phyloP scores from a whole-genome alignment of 2,888 invertebrate species.

The Microplitis deprimator region DNA sequence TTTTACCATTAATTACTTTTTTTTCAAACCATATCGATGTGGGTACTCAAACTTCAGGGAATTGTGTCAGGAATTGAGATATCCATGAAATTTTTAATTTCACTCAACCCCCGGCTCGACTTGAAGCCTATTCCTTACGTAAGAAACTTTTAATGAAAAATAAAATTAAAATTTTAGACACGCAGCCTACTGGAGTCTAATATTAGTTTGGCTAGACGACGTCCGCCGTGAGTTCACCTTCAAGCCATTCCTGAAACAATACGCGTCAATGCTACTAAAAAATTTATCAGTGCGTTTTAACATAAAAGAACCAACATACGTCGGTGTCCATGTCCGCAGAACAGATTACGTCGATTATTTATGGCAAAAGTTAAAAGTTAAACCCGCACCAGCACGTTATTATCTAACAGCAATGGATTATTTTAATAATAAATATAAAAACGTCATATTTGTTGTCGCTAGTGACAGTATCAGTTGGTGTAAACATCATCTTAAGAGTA shows the following conservation, averaged over 20 bases:
- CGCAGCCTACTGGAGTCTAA: slow-evolving; percentile 74
- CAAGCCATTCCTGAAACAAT: slow-evolving; percentile 70
- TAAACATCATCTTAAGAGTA: slow-evolving; percentile 64
- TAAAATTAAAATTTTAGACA: slow-evolving; percentile 59
- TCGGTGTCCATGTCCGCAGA: slow-evolving; percentile 75
- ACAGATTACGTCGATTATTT: slow-evolving; percentile 75
- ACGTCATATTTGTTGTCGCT: slow-evolving; percentile 68
- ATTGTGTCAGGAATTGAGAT: too few relatives aligned
- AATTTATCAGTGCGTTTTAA: slow-evolving; percentile 61
- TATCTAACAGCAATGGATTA: slow-evolving; percentile 70
- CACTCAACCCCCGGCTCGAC: too few relatives aligned
- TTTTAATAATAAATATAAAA: slow-evolving; percentile 65
- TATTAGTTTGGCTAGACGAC: slow-evolving; percentile 75
- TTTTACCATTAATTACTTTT: too few relatives aligned
- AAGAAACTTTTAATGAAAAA: background rate
- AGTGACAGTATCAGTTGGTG: slow-evolving; percentile 71
- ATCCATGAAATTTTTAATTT: too few relatives aligned
- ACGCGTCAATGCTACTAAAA: slow-evolving; percentile 71
- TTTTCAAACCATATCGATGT: too few relatives aligned
- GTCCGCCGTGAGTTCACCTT: slow-evolving; percentile 75
- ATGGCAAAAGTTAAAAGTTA: slow-evolving; percentile 72
- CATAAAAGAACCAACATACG: slow-evolving; percentile 67
- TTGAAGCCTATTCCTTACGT: too few relatives aligned
- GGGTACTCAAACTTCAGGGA: too few relatives aligned
- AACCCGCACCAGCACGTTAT: slow-evolving; percentile 67